A percentile compares a stretch with the other conserved stretches of the same genome.
phyloP scores from a whole-genome alignment of 2,797 vertebrate species.

The Platalea minor region DNA sequence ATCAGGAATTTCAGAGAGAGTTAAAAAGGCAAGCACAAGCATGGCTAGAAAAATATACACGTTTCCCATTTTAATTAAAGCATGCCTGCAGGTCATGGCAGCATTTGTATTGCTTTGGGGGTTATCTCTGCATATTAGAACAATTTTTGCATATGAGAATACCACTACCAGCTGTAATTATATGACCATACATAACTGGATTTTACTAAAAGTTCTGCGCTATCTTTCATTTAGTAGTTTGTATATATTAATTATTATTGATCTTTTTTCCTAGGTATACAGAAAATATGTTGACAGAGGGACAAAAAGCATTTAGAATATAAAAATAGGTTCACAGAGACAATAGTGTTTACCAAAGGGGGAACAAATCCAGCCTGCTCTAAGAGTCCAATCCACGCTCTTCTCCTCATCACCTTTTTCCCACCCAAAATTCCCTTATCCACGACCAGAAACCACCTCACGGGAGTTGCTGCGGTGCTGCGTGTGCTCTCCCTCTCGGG shows the following conservation, averaged over 20 bases:
- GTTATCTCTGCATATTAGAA: neutral
- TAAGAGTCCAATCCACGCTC: neutral
- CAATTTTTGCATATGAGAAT: neutral
- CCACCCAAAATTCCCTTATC: neutral
- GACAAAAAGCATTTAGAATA: neutral
- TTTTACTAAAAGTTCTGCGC: neutral
- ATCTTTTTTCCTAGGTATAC: neutral
- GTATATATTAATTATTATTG: neutral
- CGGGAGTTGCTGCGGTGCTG: rapidly evolving
- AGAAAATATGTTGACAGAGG: neutral
- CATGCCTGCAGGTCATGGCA: neutral
- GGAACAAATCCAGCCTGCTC: neutral
- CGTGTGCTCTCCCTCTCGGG: rapidly evolving
- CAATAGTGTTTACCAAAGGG: neutral
- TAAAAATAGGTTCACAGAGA: neutral
- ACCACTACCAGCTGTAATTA: neutral
- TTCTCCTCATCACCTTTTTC: neutral
- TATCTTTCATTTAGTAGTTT: neutral
- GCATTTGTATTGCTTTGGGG: neutral
- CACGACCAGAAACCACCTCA: neutral
- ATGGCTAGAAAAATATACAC: neutral
- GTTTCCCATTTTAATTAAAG: neutral
- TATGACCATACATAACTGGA: neutral
- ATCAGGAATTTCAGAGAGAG: neutral
- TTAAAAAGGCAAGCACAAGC: neutral